Percentiles rank a stretch among this genome's conserved stretches.
phyloP scores from a whole-genome alignment of 2,797 vertebrate genomes.

The Cossypha caffra region DNA sequence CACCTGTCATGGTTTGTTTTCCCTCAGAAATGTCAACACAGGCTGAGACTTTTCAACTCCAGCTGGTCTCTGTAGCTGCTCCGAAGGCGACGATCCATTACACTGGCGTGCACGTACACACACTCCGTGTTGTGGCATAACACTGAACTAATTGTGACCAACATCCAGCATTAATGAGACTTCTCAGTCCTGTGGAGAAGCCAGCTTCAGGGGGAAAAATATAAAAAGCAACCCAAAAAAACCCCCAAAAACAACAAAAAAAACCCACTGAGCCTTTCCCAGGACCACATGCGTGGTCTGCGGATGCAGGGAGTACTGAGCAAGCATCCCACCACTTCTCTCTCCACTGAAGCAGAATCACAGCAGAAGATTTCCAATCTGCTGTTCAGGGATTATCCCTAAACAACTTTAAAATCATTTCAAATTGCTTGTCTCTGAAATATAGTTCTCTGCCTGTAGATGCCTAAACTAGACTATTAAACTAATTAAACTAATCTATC shows the following conservation, averaged over 20 bases:
- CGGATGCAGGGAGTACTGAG: background rate
- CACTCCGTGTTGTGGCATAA: background rate
- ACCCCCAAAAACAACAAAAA: too few species aligned
- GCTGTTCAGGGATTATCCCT: background rate
- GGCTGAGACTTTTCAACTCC: conserved; percentile 48
- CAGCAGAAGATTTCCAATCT: background rate
- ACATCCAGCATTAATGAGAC: background rate
- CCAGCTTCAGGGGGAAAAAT: background rate
- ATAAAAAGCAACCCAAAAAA: background rate
- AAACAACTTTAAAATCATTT: background rate
- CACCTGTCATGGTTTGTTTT: conserved; percentile 64
- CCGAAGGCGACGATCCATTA: background rate
- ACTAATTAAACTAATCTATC: background rate
- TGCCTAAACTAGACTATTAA: background rate
- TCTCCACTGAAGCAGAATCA: background rate
- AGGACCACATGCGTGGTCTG: background rate
- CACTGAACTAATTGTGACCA: conserved; percentile 6
- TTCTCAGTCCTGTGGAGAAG: background rate
- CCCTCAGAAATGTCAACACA: conserved; percentile 51
- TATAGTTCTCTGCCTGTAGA: background rate
- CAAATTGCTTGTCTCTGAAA: background rate
- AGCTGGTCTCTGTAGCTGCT: conserved; percentile 35
- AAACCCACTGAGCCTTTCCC: background rate
- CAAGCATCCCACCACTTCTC: background rate
- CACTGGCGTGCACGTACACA: background rate